Evolutionary conservation across 2,888 invertebrate species (phyloP), one percentile per base, ranked within the genome.

Genomic region (Chymomyza procnemis): DNA sequence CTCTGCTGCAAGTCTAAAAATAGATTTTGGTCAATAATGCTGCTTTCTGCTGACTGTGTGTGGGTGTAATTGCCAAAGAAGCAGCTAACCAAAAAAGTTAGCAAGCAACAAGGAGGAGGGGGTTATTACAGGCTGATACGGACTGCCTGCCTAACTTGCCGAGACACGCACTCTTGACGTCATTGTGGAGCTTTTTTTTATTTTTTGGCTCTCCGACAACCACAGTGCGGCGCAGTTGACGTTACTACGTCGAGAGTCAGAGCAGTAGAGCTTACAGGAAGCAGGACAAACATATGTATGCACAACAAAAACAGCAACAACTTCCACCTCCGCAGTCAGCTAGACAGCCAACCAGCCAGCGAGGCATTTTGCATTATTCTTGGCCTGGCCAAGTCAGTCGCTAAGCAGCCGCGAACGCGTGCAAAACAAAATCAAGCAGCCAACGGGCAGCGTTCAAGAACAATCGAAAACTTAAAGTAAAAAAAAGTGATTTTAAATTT

Each of bases 141-240:
- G 63, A 26, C 26, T 22, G 64, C 34, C 26, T 22, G 64, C 34
- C 3, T 50, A 4, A n/a, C 18, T 34, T 16, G 56, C 26, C 16
- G 19, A 66, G 54, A 65, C 74, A 79, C 70, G 67, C 75, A 76
- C 75, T 75, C 79, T 79, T 89, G 88, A 89, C 88, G 88, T 89
- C 88, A 89, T 87, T 79, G 82, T 77, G 84, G 80, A 89, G 88
- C 89, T 88, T 69, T 61, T 41, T 46, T n/a, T n/a, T n/a, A n/a
- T n/a, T n/a, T n/a, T n/a, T n/a, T n/a, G n/a, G 19, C 30, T 30
- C 16, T n/a, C 30, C 14, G 14, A 3, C 26, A 3, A 34, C 57
- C 2, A 34, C 57, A 16, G 30, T 5, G 34, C 12, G 26, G 30
- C 34, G 22, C 26, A 22, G 21, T 22, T 58, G 74, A 68, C 63